These are phyloP conservation scores for Strigamia crassipes DNA, from an alignment of 2,888 invertebrate genomes.

Conservation along the genomic window DNA sequence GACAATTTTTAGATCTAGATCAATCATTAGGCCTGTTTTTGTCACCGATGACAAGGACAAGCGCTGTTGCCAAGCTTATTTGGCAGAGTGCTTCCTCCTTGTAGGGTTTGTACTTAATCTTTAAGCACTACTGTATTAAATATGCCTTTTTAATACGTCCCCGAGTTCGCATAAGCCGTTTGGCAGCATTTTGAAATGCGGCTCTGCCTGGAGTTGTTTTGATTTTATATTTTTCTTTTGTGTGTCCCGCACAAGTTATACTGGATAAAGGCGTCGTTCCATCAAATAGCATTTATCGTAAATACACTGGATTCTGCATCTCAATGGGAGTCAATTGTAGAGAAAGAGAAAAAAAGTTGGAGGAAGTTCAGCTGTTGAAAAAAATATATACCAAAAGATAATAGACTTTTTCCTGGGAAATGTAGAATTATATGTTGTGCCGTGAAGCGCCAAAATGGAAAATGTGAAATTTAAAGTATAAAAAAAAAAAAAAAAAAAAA, in stretches of 20 bases:
- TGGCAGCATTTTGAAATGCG: no score
- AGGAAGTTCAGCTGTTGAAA: not conserved
- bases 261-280: not conserved
- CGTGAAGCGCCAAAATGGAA: not conserved
- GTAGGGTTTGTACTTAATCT: no score
- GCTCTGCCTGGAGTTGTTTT: not conserved
- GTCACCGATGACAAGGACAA: no score
- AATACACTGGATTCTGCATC: not conserved
- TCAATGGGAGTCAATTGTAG: not conserved
- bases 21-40: no score
- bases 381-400: no score
- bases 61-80: no score
- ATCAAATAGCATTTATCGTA: slow-evolving; percentile 29
- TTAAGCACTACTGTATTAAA: no score
- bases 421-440: slow-evolving; percentile 17
- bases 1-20: no score
- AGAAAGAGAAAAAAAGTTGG: not conserved
- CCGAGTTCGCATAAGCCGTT: no score
- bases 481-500: not conserved
- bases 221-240: not conserved
- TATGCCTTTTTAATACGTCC: no score
- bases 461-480: not conserved
- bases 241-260: not conserved
- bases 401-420: slow-evolving; percentile 2
- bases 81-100: no score